Percentiles rank a stretch among this genome's conserved stretches.
These are phyloP conservation scores for Crocodylus rhombifer DNA, from an alignment of 2,797 vertebrate genomes.

Conservation along the genomic window DNA sequence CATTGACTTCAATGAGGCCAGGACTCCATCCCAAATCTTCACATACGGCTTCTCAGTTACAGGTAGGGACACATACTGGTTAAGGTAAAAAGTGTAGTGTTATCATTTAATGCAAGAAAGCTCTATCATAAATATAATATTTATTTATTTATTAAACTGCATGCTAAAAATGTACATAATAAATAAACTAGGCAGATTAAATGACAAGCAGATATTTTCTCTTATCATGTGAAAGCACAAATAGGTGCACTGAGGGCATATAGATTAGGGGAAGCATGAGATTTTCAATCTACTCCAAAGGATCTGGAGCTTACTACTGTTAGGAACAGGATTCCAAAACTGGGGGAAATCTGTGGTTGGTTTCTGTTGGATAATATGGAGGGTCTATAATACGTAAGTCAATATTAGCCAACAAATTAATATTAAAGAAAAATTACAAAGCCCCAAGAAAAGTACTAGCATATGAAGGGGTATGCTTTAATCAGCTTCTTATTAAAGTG, in stretches of 20 bases:
- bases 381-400: background rate
- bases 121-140: background rate
- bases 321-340: background rate
- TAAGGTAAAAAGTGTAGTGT: background rate
- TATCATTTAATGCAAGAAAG: background rate
- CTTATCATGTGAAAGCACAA: background rate
- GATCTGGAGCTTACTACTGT: background rate
- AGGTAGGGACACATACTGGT: background rate
- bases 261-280: background rate
- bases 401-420: background rate
- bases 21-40: background rate
- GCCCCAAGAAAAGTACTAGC: background rate
- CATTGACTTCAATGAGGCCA: background rate
- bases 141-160: slow-evolving; percentile 13
- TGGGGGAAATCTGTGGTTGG: background rate
- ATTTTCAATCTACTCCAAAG: background rate
- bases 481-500: background rate
- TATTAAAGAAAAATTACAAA: background rate
- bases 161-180: background rate
- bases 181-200: background rate
- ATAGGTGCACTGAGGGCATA: background rate
- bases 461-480: background rate
- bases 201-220: background rate
- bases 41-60: background rate
- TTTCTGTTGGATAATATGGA: background rate